Evolutionary conservation across 35 echinoderm and acorn worm genomes (phyloP), one percentile per base, ranked within the genome.

Genomic region (Diadema setosum): DNA sequence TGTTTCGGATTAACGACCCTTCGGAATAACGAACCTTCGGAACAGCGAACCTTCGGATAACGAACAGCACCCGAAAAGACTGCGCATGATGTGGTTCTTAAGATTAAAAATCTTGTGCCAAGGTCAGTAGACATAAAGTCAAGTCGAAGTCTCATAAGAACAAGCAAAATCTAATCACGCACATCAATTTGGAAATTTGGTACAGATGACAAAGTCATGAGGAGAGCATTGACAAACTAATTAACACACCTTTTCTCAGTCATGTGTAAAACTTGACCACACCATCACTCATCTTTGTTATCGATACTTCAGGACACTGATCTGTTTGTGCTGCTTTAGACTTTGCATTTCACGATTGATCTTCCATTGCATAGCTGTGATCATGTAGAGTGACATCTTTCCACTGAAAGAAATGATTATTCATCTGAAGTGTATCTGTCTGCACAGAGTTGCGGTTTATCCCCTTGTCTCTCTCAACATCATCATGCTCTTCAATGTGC

Each of bases 91-190:
- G 57, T 90, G 17, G 75, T 67, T 39, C 78, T 59, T 15, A 33
- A 82, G 44, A 90, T 42, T 42, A 12, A 23, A 65, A 90, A 90
- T 33, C 55, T 5, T 9, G 34, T 30, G 12, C 46, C 78, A 37
- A 90, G 30, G 46, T 82, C 75, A 9, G 75, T 67, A 17, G 48
- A 63, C 87, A 90, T 90, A 5, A 90, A 6, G 11, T 80, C 87
- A 7, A 82, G 78, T 18, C 87, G 52, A 9, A 90, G 39, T 20
- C 87, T 3, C 46, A 90, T 65, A 14, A 90, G 42, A 59, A 82
- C 56, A 2, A 90, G 56, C 4, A 90, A 26, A 82, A 81, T 60
- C 40, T 90, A 65, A 48, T 70, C 41, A 70, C n/a, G 52, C 1
- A 73, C 60, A 5, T 59, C 42, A 17, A 70, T 35, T 73, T 46